Evolutionary conservation across 2,797 vertebrate genomes (phyloP).

Genomic region (Masticophis lateralis): DNA sequence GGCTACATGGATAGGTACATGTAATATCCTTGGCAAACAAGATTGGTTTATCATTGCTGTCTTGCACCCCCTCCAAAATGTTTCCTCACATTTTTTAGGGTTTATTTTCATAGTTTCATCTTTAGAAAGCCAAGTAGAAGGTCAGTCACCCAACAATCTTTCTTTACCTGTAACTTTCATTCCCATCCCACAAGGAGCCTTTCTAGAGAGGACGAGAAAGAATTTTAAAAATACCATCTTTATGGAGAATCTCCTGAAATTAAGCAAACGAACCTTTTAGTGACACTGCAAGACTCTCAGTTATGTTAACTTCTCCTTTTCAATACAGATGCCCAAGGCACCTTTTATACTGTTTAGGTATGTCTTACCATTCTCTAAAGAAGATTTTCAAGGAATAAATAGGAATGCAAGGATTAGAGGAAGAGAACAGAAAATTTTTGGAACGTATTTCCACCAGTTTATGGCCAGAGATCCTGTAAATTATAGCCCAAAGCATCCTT

Average conservation of each 20-base stretch:
- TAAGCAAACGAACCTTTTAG: background rate
- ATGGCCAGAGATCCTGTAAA: background rate
- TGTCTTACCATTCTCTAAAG: background rate
- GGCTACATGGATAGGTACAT: background rate
- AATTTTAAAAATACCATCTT: background rate
- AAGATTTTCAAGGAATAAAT: background rate
- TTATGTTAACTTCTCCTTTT: background rate
- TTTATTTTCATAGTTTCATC: background rate
- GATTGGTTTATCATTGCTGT: background rate
- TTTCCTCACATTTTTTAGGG: background rate
- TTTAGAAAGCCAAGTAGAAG: background rate
- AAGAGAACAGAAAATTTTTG: background rate
- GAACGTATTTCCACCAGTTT: background rate
- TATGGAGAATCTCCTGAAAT: background rate
- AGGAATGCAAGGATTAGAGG: background rate
- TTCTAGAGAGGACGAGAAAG: background rate
- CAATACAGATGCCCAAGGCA: background rate
- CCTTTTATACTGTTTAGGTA: background rate
- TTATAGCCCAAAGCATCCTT: background rate
- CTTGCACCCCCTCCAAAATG: background rate
- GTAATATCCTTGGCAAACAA: background rate
- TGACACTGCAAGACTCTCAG: background rate
- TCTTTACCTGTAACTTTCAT: background rate
- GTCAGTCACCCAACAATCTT: background rate
- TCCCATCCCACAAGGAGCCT: background rate